These are phyloP conservation scores for Liopterus haemorrhoidalis DNA, from an alignment of 2,888 invertebrate genomes.

Conservation along the genomic window DNA sequence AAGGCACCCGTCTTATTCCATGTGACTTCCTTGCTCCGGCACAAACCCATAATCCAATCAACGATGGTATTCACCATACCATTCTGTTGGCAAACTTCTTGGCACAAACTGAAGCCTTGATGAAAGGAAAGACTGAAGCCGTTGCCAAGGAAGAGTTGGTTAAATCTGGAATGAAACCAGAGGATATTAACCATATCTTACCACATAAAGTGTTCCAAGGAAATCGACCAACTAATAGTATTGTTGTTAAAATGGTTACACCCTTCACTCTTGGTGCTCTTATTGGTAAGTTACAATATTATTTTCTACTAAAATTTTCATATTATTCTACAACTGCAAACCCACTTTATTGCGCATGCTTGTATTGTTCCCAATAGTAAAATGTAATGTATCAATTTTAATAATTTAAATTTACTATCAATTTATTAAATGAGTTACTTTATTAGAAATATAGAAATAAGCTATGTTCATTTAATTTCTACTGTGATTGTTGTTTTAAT, in stretches of 20 bases:
- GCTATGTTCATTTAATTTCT: too few relatives aligned
- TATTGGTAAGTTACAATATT: conserved; percentile 63
- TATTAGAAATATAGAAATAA: too few relatives aligned
- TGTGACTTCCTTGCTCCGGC: conserved; percentile 96
- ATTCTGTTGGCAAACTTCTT: conserved; percentile 94
- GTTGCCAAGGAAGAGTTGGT: conserved; percentile 74
- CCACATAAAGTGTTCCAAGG: conserved; percentile 97
- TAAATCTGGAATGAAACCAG: conserved; percentile 68
- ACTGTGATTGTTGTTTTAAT: too few relatives aligned
- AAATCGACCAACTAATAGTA: conserved; percentile 95
- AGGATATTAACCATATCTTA: conserved; percentile 70
- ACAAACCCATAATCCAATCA: conserved; percentile 81
- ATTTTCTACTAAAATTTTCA: conserved; percentile 13
- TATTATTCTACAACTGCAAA: neutral
- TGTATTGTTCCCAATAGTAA: too few relatives aligned
- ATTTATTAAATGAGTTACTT: neutral
- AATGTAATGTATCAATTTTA: too few relatives aligned
- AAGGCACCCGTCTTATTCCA: conserved; percentile 81
- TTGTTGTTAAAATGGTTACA: conserved; percentile 83
- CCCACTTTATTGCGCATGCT: neutral
- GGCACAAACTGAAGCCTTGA: conserved; percentile 97
- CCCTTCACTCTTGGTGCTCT: conserved; percentile 91
- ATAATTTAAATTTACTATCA: too few relatives aligned
- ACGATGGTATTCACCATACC: conserved; percentile 80
- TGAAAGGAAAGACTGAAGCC: conserved; percentile 56